phyloP scores from a whole-genome alignment of 2,113 vertebrate genomes.

The Rallus limicola region DNA sequence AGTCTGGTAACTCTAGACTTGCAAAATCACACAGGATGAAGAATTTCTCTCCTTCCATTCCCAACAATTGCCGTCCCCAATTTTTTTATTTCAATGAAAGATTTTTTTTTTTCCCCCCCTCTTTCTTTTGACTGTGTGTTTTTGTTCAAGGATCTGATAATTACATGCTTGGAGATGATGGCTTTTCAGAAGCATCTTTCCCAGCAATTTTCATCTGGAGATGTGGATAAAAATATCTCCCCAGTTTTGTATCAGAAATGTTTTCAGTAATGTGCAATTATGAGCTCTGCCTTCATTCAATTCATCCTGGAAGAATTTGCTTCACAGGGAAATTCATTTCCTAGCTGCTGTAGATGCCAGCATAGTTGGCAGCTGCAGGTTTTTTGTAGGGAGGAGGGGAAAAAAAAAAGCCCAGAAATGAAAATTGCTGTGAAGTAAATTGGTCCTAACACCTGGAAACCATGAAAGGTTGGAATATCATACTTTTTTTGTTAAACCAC shows the following conservation, averaged over 20 bases:
- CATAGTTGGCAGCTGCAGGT: conserved; percentile 36
- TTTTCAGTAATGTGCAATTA: conserved; percentile 76
- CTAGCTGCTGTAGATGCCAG: conserved; percentile 54
- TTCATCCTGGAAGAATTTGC: conserved; percentile 70
- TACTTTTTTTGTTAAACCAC: conserved; percentile 28
- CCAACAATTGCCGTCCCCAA: not conserved
- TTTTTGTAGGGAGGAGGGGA: conserved; percentile 4
- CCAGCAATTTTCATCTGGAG: conserved; percentile 78
- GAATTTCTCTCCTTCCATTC: conserved; percentile 18
- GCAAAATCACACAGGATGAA: not conserved
- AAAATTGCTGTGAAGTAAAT: conserved; percentile 30
- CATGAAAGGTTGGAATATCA: not conserved
- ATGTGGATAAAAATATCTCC: conserved; percentile 78
- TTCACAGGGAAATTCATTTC: conserved; percentile 68
- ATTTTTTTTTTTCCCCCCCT: not conserved
- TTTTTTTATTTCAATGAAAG: conserved; percentile 42
- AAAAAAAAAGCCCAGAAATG: not conserved
- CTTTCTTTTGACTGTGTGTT: conserved; percentile 13
- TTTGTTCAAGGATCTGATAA: conserved; percentile 78
- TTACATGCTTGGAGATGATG: conserved; percentile 76
- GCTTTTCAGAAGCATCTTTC: conserved; percentile 81
- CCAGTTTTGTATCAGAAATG: conserved; percentile 66
- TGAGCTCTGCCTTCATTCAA: conserved; percentile 73
- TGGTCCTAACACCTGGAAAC: conserved; percentile 52
- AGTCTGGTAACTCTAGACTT: conserved; percentile 21